Base-by-base conservation (phyloP, 2,113 vertebrate species). In the Percina caprodes region DNA sequence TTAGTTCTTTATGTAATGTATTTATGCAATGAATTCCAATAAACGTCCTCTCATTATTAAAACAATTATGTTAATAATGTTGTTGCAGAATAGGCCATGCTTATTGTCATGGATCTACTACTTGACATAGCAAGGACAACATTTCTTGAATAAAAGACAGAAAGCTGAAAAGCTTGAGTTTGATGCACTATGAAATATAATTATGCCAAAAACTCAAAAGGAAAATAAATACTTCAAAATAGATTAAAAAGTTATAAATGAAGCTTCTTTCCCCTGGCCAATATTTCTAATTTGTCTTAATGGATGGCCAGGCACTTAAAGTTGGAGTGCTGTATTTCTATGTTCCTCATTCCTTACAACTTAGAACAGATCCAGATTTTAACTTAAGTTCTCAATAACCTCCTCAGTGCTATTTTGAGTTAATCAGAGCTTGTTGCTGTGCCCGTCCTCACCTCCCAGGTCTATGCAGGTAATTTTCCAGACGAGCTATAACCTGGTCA, bases 381-480 rank as follows among this genome's bases (percentile, higher is more conserved):
- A 48, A 48, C 35, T 52, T 13, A 51, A 48, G 23, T 10, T 18
- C 35, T 65, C 11, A 56, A 23, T 51, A 79, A 54, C 26, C 46
- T 67, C 46, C 21, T 21, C 18, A 26, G 55, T 55, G 48, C 24
- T 59, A 24, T 42, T 60, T 49, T 23, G 2, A 73, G 33, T 65
- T 21, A 67, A 12, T 19, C 6, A 24, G 59, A 26, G 46, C 24
- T 46, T 46, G 58, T n/a, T 7, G 3, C n/a, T 46, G 65, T 19
- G 21, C 46, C 21, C 0, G 6, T 74, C 15, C 85, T 87, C 66
- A 95, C 97, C 97, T 98, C 78, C 97, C 97, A 0, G 97, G 96
- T 74, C 91, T 96, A 82, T 95, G 93, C 55, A 78, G 91, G 89
- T 93, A 95, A 77, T 94, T 88, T 77, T 95, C 92, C 81, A 98